Evolutionary conservation across 2,797 vertebrate genomes (phyloP).

Genomic region (Ataeniobius toweri): DNA sequence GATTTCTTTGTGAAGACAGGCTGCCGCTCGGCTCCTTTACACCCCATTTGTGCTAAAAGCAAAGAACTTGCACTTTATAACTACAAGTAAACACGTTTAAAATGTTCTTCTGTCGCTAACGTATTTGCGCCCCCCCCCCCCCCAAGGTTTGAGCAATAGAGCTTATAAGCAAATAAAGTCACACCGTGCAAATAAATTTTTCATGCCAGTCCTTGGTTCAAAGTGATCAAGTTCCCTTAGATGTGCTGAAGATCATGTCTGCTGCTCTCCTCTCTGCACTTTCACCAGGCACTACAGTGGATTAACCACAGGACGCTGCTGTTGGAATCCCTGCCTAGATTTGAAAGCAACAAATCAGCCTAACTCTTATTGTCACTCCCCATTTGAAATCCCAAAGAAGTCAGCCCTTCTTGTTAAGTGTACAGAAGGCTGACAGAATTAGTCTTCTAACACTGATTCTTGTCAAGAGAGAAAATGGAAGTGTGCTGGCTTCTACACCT

Average conservation of each 20-base stretch:
- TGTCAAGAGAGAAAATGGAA: slow-evolving; percentile 56
- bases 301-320: slow-evolving; percentile 50
- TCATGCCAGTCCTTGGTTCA: slow-evolving; percentile 43
- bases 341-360: slow-evolving; percentile 57
- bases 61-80: not conserved
- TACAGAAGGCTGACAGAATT: slow-evolving; percentile 63
- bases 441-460: slow-evolving; percentile 62
- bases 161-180: slow-evolving; percentile 22
- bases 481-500: slow-evolving; percentile 53
- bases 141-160: slow-evolving; percentile 19
- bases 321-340: slow-evolving; percentile 62
- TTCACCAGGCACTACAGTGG: slow-evolving; percentile 43
- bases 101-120: not conserved
- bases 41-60: slow-evolving; percentile 8
- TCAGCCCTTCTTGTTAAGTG: slow-evolving; percentile 50
- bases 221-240: slow-evolving; percentile 51
- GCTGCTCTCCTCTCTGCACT: slow-evolving; percentile 40
- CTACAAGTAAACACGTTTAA: slow-evolving; percentile 2
- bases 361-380: slow-evolving; percentile 58
- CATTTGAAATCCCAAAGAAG: slow-evolving; percentile 49
- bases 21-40: not conserved
- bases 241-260: slow-evolving; percentile 42
- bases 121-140: not conserved
- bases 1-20: not conserved
- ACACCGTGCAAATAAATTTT: slow-evolving; percentile 37